These are phyloP conservation scores for Sussaba pulchella DNA, from an alignment of 2,888 invertebrate genomes.

Conservation along the genomic window DNA sequence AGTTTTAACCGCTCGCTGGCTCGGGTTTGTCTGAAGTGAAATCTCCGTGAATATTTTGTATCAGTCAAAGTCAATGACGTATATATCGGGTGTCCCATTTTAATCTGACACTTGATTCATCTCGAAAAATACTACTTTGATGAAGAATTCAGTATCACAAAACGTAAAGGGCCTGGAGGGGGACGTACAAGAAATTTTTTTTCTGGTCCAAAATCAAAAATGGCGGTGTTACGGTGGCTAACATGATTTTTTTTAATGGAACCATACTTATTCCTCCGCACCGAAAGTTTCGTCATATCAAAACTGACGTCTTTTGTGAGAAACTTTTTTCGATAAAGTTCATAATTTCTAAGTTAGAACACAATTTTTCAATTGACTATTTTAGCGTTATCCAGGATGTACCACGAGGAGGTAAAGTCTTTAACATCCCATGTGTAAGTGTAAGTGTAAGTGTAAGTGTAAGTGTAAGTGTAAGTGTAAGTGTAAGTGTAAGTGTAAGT, in stretches of 20 bases:
- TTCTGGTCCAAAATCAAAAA: background rate
- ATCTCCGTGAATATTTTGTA: no score
- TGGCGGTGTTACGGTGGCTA: slow-evolving; percentile 8
- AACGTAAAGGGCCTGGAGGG: background rate
- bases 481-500: no score
- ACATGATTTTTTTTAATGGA: slow-evolving; percentile 25
- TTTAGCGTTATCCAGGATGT: no score
- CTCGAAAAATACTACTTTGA: slow-evolving; percentile 5
- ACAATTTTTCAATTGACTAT: no score
- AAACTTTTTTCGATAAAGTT: background rate
- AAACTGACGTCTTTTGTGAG: background rate
- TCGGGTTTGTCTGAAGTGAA: no score
- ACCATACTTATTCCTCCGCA: background rate
- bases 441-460: no score
- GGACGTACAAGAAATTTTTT: background rate
- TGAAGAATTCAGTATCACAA: background rate
- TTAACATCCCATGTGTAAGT: no score
- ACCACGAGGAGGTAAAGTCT: no score
- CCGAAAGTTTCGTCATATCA: background rate
- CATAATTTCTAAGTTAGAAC: background rate
- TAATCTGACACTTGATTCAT: background rate
- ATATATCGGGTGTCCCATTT: slow-evolving; percentile 7
- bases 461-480: no score
- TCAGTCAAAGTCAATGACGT: no score
- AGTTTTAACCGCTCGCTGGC: no score